Conservation (phyloP, 2,797 vertebrate species). For the Sus cebifrons region DNA sequence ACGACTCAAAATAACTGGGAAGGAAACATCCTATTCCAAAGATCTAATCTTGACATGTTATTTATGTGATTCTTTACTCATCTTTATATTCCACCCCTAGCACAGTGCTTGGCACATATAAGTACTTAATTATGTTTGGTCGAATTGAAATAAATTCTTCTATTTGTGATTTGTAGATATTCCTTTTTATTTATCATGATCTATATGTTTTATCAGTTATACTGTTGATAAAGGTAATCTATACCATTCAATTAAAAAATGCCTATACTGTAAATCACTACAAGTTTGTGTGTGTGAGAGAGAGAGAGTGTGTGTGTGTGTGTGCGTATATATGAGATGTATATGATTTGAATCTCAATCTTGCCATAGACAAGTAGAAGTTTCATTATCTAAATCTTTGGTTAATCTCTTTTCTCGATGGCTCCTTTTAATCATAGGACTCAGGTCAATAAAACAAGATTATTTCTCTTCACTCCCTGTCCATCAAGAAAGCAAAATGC, state of each 20-base stretch:
- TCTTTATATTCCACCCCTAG: neutral
- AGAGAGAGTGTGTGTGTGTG: too few relatives aligned
- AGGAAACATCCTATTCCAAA: neutral
- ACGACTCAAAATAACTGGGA: neutral
- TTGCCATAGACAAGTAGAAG: constrained; percentile 18
- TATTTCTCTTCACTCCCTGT: neutral
- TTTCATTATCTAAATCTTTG: neutral
- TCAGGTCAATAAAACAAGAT: neutral
- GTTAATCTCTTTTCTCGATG: neutral
- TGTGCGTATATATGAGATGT: neutral
- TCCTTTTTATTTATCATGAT: neutral
- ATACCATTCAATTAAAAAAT: constrained; percentile 17
- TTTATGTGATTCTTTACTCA: neutral
- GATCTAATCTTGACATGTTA: neutral
- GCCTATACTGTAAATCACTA: neutral
- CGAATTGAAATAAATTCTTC: constrained; percentile 24
- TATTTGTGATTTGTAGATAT: neutral
- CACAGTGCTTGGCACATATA: neutral
- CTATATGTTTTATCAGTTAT: neutral
- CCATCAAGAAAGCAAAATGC: neutral
- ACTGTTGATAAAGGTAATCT: neutral
- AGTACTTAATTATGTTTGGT: constrained; percentile 17
- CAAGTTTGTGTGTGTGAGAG: neutral
- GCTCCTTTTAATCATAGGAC: neutral
- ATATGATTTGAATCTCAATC: neutral